Evolutionary conservation across 2,797 vertebrate genomes (phyloP).

Genomic region (Micropoecilia bifurca): DNA sequence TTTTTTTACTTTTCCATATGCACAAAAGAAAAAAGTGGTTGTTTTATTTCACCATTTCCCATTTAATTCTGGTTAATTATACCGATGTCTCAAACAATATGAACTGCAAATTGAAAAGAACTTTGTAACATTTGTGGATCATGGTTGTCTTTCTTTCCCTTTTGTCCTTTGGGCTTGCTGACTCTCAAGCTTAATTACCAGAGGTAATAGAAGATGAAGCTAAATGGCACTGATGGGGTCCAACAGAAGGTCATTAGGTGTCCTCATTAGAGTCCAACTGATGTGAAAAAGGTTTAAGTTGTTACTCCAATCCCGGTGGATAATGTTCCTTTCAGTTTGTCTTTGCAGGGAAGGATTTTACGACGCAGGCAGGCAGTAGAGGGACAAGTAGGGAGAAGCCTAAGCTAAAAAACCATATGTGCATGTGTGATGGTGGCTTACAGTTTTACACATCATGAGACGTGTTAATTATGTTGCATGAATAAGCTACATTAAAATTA

Average conservation of each 20-base stretch:
- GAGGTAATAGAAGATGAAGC: slow-evolving; percentile 81
- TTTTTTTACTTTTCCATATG: background rate
- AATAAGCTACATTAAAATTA: background rate
- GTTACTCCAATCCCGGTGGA: slow-evolving; percentile 76
- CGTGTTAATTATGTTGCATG: slow-evolving; percentile 28
- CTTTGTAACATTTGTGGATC: slow-evolving; percentile 49
- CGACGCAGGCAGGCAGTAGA: slow-evolving; percentile 9
- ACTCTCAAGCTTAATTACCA: slow-evolving; percentile 77
- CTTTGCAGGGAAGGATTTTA: slow-evolving; percentile 44
- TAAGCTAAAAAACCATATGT: slow-evolving; percentile 7
- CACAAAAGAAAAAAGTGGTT: too few species aligned
- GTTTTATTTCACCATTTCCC: background rate
- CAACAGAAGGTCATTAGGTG: slow-evolving; percentile 82
- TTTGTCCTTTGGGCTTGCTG: slow-evolving; percentile 64
- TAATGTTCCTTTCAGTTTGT: slow-evolving; percentile 51
- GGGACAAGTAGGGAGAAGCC: slow-evolving; percentile 13
- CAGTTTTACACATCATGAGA: slow-evolving; percentile 44
- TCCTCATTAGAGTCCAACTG: slow-evolving; percentile 76
- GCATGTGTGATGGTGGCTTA: slow-evolving; percentile 5
- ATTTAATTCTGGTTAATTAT: background rate
- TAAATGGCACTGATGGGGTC: slow-evolving; percentile 78
- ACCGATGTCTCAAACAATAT: background rate
- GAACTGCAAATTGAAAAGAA: slow-evolving; percentile 50
- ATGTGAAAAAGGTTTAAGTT: slow-evolving; percentile 77
- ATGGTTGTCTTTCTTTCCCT: slow-evolving; percentile 41